phyloP scores from a whole-genome alignment of 2,113 vertebrate genomes.

The human (Homo sapiens) region DNA sequence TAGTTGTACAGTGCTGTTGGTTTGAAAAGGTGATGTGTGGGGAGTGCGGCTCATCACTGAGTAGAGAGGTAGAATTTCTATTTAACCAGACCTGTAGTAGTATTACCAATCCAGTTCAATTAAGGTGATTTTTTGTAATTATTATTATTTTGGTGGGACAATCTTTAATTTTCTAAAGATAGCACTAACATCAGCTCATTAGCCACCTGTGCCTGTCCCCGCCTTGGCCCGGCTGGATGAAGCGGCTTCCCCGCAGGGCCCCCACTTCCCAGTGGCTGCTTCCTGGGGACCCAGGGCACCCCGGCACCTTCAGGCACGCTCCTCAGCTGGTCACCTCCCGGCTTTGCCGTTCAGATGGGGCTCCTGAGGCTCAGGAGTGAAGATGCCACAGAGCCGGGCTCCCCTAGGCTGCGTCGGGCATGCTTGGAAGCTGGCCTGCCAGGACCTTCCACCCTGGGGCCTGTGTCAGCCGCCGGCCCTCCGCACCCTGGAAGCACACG shows the following conservation, averaged over 20 bases:
- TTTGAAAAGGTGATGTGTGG: not conserved
- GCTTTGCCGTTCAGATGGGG: not conserved
- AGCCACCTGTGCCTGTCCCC: not conserved
- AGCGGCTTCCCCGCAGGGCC: not conserved
- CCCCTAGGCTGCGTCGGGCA: rapidly evolving
- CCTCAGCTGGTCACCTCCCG: not conserved
- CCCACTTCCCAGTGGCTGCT: not conserved
- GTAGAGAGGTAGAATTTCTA: slow-evolving; percentile 40
- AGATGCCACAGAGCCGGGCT: not conserved
- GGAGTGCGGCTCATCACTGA: not conserved
- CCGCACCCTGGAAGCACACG: rapidly evolving
- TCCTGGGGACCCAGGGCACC: not conserved
- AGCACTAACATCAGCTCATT: slow-evolving; percentile 77
- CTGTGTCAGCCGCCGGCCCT: rapidly evolving
- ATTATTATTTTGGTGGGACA: slow-evolving; percentile 78
- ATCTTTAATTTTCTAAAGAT: slow-evolving; percentile 87
- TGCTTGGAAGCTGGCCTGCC: not conserved
- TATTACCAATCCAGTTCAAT: slow-evolving; percentile 52
- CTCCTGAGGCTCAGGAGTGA: rapidly evolving
- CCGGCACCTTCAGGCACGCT: rapidly evolving
- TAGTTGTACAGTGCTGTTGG: not conserved
- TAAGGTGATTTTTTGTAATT: slow-evolving; percentile 61
- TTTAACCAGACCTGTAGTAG: slow-evolving; percentile 45
- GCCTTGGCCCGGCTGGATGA: not conserved
- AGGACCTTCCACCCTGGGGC: rapidly evolving